A percentile compares a stretch with the other conserved stretches of the same genome.
These are phyloP conservation scores for Liparis tanakae DNA, from an alignment of 2,797 vertebrate species.

Conservation along the genomic window DNA sequence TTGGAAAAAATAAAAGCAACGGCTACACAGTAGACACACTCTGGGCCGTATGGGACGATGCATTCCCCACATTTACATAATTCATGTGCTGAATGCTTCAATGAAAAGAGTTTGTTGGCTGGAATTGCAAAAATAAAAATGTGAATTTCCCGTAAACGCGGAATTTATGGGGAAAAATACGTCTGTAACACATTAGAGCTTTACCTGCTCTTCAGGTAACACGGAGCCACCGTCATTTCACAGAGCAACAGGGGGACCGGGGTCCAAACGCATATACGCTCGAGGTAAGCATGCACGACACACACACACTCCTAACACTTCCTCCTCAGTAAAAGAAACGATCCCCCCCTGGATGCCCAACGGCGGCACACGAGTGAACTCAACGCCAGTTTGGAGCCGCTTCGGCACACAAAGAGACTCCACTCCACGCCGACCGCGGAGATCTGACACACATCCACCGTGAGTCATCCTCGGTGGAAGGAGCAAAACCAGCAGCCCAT, in stretches of 20 bases:
- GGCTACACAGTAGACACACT: background rate
- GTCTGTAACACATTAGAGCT: conserved; percentile 8
- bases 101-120: background rate
- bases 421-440: conserved; percentile 53
- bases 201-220: background rate
- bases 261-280: background rate
- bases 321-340: conserved; percentile 43
- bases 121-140: conserved; percentile 11
- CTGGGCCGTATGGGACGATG: conserved; percentile 9
- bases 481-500: conserved; percentile 49
- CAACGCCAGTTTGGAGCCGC: conserved; percentile 57
- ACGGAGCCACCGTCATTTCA: background rate
- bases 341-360: conserved; percentile 42
- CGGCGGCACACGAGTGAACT: conserved; percentile 45
- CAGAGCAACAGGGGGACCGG: background rate
- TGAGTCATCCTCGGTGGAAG: conserved; percentile 64
- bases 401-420: conserved; percentile 51
- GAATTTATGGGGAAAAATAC: background rate
- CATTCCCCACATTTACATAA: conserved; percentile 7
- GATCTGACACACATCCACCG: conserved; percentile 63
- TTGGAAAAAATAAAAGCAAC: background rate
- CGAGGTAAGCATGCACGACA: conserved; percentile 1
- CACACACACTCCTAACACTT: conserved; percentile 27
- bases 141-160: background rate
- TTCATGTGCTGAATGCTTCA: conserved; percentile 11